Percentiles rank a stretch among this genome's conserved stretches.
phyloP scores from a whole-genome alignment of 2,888 invertebrate genomes.

The Phaonia tiefii region DNA sequence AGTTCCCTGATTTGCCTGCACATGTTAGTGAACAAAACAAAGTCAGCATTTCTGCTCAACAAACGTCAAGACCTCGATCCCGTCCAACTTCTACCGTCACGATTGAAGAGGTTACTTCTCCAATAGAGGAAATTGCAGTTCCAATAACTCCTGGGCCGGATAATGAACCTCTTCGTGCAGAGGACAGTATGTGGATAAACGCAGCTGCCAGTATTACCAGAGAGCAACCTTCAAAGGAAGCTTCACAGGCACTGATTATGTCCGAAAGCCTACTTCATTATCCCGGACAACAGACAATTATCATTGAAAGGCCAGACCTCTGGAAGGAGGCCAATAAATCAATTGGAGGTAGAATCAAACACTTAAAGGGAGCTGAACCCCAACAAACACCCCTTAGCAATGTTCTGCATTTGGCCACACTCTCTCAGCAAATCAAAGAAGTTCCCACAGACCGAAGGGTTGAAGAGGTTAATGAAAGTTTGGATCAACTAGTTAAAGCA shows the following conservation, averaged over 20 bases:
- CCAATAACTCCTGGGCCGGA: constrained; percentile 82
- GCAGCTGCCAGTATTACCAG: constrained; percentile 68
- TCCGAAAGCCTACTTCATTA: constrained; percentile 76
- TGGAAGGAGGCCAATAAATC: constrained; percentile 82
- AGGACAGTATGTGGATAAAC: constrained; percentile 75
- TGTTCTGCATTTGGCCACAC: constrained; percentile 84
- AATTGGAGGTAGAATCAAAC: constrained; percentile 82
- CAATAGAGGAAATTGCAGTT: constrained; percentile 80
- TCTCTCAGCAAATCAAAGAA: constrained; percentile 82
- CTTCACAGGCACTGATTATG: constrained; percentile 74
- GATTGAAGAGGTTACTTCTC: constrained; percentile 82
- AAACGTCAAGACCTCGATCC: constrained; percentile 69
- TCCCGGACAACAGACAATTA: constrained; percentile 71
- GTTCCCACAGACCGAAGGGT: constrained; percentile 82
- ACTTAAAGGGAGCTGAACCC: constrained; percentile 81
- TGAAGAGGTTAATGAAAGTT: constrained; percentile 82
- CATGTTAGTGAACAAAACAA: constrained; percentile 75
- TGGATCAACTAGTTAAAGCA: constrained; percentile 80
- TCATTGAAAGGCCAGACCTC: constrained; percentile 69
- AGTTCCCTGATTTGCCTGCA: constrained; percentile 72
- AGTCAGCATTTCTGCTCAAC: constrained; percentile 72
- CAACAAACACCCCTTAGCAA: constrained; percentile 83
- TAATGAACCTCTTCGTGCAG: constrained; percentile 59
- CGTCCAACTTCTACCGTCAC: constrained; percentile 81
- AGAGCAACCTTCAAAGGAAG: constrained; percentile 69